A percentile compares a stretch with the other conserved stretches of the same genome.
Conservation (phyloP, 1,140 invertebrate genomes). For the Sycobia sp. region DNA sequence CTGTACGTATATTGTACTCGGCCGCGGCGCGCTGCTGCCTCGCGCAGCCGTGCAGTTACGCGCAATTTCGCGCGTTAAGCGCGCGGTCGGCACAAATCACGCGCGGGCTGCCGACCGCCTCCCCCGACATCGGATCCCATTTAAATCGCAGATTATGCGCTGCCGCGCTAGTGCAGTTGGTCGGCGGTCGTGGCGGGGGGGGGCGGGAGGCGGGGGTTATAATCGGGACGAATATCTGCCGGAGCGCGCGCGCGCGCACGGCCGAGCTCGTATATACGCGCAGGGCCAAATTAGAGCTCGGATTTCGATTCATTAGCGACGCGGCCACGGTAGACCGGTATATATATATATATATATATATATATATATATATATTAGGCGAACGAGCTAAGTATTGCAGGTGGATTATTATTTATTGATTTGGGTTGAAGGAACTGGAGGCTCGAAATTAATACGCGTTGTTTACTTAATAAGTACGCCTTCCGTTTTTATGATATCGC, state of each 20-base stretch:
- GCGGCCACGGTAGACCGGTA: no score
- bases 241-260: no score
- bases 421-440: neutral
- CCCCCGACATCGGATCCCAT: no score
- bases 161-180: neutral
- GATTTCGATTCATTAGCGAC: constrained; percentile 45
- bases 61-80: constrained; percentile 60
- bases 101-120: constrained; percentile 36
- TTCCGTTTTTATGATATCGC: no score
- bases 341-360: no score
- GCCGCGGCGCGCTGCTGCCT: no score
- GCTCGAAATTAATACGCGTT: neutral
- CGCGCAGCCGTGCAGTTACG: no score
- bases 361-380: neutral
- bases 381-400: neutral
- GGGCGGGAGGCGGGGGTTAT: no score
- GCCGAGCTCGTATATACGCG: no score
- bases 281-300: constrained; percentile 45
- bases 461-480: no score
- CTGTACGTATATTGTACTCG: constrained; percentile 23
- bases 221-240: constrained; percentile 35
- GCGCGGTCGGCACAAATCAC: constrained; percentile 55
- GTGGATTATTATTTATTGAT: constrained; percentile 22
- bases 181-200: no score
- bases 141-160: constrained; percentile 33